Evolutionary conservation across 2,888 invertebrate genomes (phyloP).

Genomic region (Galeopsomyia nigrocyanea): DNA sequence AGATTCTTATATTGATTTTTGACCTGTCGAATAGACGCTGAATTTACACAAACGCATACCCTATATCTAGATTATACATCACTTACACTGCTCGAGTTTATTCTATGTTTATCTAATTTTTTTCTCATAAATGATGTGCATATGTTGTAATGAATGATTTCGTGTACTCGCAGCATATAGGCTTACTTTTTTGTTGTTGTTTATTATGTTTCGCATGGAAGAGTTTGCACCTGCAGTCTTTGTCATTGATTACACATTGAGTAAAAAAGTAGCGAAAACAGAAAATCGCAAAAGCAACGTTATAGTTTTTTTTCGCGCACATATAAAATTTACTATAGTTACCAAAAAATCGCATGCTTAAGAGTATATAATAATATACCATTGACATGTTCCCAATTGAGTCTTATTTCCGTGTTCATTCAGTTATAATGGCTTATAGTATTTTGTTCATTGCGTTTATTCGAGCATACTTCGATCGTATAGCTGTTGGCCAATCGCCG

Average conservation of each 20-base stretch:
- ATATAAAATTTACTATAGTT: constrained; percentile 30
- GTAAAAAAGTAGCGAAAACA: constrained; percentile 46
- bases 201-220: constrained; percentile 47
- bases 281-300: constrained; percentile 39
- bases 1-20: constrained; percentile 46
- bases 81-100: constrained; percentile 65
- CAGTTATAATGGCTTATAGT: constrained; percentile 12
- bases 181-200: constrained; percentile 43
- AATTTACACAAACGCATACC: constrained; percentile 64
- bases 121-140: constrained; percentile 38
- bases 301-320: constrained; percentile 34
- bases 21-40: constrained; percentile 59
- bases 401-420: constrained; percentile 39
- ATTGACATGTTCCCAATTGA: constrained; percentile 36
- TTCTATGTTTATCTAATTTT: constrained; percentile 53
- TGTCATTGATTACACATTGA: constrained; percentile 42
- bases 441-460: constrained; percentile 37
- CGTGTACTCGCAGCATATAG: constrained; percentile 42
- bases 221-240: constrained; percentile 50
- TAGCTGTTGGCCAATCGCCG: constrained; percentile 23
- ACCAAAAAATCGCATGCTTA: constrained; percentile 36
- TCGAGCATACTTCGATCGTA: constrained; percentile 43
- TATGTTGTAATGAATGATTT: constrained; percentile 39
- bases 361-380: constrained; percentile 35
- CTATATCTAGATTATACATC: constrained; percentile 67